These are phyloP conservation scores for Selene dorsalis DNA, from an alignment of 2,797 vertebrate genomes.

Conservation along the genomic window DNA sequence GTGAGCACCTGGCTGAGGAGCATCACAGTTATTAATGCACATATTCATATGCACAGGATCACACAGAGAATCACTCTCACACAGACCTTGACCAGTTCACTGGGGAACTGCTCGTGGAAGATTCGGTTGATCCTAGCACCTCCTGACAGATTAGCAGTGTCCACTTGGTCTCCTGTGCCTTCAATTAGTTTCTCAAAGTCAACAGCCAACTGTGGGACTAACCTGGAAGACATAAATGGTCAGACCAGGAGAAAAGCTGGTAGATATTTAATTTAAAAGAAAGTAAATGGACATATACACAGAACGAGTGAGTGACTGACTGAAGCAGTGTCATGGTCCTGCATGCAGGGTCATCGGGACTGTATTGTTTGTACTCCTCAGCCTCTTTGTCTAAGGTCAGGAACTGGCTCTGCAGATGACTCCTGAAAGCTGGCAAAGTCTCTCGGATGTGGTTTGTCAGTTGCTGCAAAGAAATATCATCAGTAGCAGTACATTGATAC, in stretches of 20 bases:
- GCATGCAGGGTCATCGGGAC: slow-evolving; percentile 87
- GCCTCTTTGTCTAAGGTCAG: slow-evolving; percentile 90
- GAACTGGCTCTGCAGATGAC: slow-evolving; percentile 88
- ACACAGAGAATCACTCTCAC: slow-evolving; percentile 3
- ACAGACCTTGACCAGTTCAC: slow-evolving; percentile 76
- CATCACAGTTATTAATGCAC: not conserved
- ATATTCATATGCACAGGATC: not conserved
- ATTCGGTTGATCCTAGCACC: slow-evolving; percentile 95
- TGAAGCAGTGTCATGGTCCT: slow-evolving; percentile 92
- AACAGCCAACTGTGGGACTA: slow-evolving; percentile 89
- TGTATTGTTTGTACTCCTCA: slow-evolving; percentile 87
- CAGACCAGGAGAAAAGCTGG: not conserved
- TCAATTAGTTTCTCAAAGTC: slow-evolving; percentile 95
- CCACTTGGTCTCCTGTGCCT: slow-evolving; percentile 92
- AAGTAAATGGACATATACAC: not conserved
- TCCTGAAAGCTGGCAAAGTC: slow-evolving; percentile 88
- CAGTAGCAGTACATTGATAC: not conserved
- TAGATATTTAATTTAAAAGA: not conserved
- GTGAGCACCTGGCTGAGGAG: not conserved
- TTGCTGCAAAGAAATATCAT: slow-evolving; percentile 83
- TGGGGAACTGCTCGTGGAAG: slow-evolving; percentile 94
- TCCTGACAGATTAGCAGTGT: slow-evolving; percentile 91
- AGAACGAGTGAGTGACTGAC: slow-evolving; percentile 80
- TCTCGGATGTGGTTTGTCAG: slow-evolving; percentile 95
- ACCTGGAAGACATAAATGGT: slow-evolving; percentile 50